These are phyloP conservation scores for Climacteris rufus DNA, from an alignment of 2,113 vertebrate species.

Conservation along the genomic window DNA sequence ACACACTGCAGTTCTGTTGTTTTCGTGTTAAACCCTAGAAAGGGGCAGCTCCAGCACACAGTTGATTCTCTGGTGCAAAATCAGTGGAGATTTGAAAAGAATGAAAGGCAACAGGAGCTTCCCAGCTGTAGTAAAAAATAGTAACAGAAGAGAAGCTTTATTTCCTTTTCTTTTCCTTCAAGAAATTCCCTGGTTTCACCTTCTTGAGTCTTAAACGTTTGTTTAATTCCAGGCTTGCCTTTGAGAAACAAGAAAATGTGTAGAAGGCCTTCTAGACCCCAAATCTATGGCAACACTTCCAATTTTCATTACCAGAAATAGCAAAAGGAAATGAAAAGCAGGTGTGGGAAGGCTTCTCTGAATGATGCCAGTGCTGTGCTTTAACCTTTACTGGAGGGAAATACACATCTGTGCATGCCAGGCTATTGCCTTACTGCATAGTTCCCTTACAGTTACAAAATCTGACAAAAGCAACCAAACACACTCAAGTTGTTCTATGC, in stretches of 20 bases:
- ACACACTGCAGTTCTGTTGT: constrained; percentile 36
- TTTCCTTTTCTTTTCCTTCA: constrained; percentile 17
- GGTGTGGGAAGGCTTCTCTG: constrained; percentile 72
- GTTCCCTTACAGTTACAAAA: constrained; percentile 27
- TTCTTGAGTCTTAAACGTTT: constrained; percentile 43
- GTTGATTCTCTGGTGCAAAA: constrained; percentile 4
- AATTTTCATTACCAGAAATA: constrained; percentile 76
- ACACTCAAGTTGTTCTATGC: constrained; percentile 36
- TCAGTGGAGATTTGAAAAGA: background rate
- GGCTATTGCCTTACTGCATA: constrained; percentile 1
- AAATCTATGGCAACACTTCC: constrained; percentile 63
- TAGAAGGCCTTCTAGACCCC: constrained; percentile 58
- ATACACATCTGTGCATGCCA: constrained; percentile 37
- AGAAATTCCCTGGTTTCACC: constrained; percentile 48
- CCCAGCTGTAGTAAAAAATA: constrained; percentile 3
- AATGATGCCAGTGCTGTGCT: constrained; percentile 63
- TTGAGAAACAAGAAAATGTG: constrained; percentile 54
- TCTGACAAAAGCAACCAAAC: constrained; percentile 53
- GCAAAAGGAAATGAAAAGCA: constrained; percentile 79
- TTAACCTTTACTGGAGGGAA: constrained; percentile 61
- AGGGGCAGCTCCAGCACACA: constrained; percentile 5
- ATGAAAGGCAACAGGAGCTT: background rate
- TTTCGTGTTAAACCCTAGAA: constrained; percentile 16
- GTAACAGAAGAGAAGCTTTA: background rate
- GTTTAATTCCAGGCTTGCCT: constrained; percentile 64